Evolutionary conservation across 37 sponge, comb jelly and placozoan genomes (phyloP), one percentile per base, ranked within the genome.

Genomic region (Hexactinellida sp.): DNA sequence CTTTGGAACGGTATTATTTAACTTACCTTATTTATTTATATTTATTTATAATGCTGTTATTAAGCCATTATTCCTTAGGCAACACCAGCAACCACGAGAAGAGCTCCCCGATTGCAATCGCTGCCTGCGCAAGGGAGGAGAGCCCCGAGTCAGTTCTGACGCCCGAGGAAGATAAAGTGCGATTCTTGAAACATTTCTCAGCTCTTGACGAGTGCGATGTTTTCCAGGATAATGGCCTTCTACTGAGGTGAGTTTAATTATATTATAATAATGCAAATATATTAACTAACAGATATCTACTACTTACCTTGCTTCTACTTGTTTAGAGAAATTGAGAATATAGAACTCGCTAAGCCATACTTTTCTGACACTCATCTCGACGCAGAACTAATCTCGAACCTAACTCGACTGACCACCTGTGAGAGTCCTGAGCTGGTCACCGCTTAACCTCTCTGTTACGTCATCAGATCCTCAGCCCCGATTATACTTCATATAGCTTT

Each of bases 341-440:
- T 63, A 32, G 76, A 63, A 63, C 76, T 25, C 3, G 3, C 76
- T 10, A 63, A 28, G 34, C 28, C 76, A 7, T 63, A 63, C 76
- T 32, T 63, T 28, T n/a, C 76, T 63, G 76, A 63, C 34, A 63
- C 76, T 25, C 76, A 63, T n/a, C 76, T 63, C 5, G 76, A 63
- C 13, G 76, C 76, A 23, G 19, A 63, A 28, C 76, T 63, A 7
- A 63, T 63, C 13, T 63, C 76, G 13, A 63, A 63, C 34, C 30
- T 63, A 63, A 63, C 76, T 10, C 76, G 76, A 63, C 76, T 63
- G 76, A 63, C 76, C 3, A 63, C 76, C 34, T 63, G 76, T 63
- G 76, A 63, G 34, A 63, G 76, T 63, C 76, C 76, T 25, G 76
- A 63, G 30, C 34, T 63, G 13, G 76, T 63, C 25, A 63, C 76